A percentile compares a stretch with the other conserved stretches of the same genome.
phyloP scores from a whole-genome alignment of 2,888 invertebrate species.

The Idaea dimidiata region DNA sequence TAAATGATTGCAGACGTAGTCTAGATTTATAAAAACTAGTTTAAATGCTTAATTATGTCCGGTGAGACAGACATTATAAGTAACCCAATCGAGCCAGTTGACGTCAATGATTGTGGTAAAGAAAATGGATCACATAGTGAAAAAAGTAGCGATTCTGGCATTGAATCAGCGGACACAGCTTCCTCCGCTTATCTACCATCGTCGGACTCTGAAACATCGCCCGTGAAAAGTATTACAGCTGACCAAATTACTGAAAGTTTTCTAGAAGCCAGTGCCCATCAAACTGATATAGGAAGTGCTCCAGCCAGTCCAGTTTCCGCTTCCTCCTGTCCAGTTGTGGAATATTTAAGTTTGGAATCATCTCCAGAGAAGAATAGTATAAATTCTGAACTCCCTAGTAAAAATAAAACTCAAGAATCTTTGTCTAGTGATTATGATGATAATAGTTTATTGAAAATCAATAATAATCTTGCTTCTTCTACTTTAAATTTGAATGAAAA shows the following conservation, averaged over 20 bases:
- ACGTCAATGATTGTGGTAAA: slow-evolving; percentile 51
- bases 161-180: slow-evolving; percentile 46
- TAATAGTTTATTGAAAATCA: slow-evolving; percentile 24
- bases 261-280: neutral
- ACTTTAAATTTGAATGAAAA: slow-evolving; percentile 53
- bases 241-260: slow-evolving; percentile 15
- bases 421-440: slow-evolving; percentile 16
- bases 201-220: slow-evolving; percentile 44
- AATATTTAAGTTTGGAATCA: slow-evolving; percentile 29
- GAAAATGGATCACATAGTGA: slow-evolving; percentile 48
- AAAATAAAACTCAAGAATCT: slow-evolving; percentile 33
- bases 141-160: slow-evolving; percentile 54
- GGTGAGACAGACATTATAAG: slow-evolving; percentile 38
- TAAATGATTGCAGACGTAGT: neutral
- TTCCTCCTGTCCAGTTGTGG: slow-evolving; percentile 32
- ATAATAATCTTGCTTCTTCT: slow-evolving; percentile 48
- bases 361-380: slow-evolving; percentile 11
- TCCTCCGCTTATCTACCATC: slow-evolving; percentile 38
- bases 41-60: slow-evolving; percentile 48
- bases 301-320: slow-evolving; percentile 37
- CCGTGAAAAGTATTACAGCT: slow-evolving; percentile 33
- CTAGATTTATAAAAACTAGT: slow-evolving; percentile 31
- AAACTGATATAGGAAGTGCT: slow-evolving; percentile 27
- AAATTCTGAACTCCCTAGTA: slow-evolving; percentile 16
- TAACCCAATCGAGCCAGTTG: slow-evolving; percentile 52